These are phyloP conservation scores for Rynchops niger DNA, from an alignment of 2,113 vertebrate genomes.

Conservation along the genomic window DNA sequence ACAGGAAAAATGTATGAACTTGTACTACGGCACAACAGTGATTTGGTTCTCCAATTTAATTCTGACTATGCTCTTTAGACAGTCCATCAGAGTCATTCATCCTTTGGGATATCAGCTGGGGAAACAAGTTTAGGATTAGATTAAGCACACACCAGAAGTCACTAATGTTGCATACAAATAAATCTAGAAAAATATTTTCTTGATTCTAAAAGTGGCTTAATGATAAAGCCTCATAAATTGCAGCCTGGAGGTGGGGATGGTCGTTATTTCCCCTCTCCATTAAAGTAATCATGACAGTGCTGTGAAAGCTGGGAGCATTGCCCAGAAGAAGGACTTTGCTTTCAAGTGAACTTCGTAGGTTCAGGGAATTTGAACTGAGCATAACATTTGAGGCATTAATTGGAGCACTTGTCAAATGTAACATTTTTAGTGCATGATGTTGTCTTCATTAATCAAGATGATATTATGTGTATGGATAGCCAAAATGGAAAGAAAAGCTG, in stretches of 20 bases:
- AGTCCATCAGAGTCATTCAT: neutral
- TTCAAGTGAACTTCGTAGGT: neutral
- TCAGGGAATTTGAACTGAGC: conserved; percentile 14
- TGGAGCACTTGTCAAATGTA: conserved; percentile 26
- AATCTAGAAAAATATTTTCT: neutral
- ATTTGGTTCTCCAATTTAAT: neutral
- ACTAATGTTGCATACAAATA: neutral
- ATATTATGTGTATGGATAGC: neutral
- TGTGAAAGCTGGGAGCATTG: neutral
- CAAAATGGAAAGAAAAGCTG: conserved; percentile 12
- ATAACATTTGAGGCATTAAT: conserved; percentile 24
- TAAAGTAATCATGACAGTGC: neutral
- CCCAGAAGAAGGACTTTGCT: conserved; percentile 25
- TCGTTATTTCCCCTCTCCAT: neutral
- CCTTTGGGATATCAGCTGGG: neutral
- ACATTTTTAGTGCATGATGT: conserved; percentile 9
- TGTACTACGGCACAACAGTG: neutral
- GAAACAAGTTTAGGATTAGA: neutral
- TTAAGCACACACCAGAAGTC: neutral
- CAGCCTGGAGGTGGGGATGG: neutral
- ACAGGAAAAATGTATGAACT: neutral
- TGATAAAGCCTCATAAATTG: neutral
- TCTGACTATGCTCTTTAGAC: neutral
- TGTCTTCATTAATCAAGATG: conserved; percentile 24
- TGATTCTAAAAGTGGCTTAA: neutral